Percentiles rank a stretch among this genome's conserved stretches.
These are phyloP conservation scores for Cynopterus brachyotis DNA, from an alignment of 2,113 vertebrate species.

Conservation along the genomic window DNA sequence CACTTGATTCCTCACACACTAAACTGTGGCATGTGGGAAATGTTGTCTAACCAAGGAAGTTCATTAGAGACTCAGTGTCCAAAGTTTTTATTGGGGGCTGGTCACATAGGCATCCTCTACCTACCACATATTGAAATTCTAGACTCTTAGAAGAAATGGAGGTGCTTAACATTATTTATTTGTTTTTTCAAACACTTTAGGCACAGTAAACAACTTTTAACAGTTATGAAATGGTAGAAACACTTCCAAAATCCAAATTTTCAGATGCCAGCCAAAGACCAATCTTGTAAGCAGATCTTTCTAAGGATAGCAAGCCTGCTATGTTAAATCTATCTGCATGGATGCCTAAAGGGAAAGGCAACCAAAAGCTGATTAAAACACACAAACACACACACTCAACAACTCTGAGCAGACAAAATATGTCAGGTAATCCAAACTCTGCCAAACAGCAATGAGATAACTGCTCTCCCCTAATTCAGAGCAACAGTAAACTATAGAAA, in stretches of 20 bases:
- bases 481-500: neutral
- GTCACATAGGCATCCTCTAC: neutral
- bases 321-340: neutral
- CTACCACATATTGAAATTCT: constrained; percentile 1
- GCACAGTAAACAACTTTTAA: neutral
- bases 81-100: neutral
- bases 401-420: neutral
- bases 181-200: neutral
- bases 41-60: neutral
- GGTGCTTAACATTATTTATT: neutral
- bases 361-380: neutral
- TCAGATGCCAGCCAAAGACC: neutral
- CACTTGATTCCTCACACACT: neutral
- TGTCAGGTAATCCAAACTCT: neutral
- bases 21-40: constrained; percentile 14
- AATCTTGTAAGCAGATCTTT: neutral
- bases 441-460: neutral
- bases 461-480: neutral
- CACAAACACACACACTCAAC: neutral
- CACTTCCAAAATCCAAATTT: neutral
- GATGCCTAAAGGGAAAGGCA: constrained; percentile 13
- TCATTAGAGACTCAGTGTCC: neutral
- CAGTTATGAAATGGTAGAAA: neutral
- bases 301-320: neutral
- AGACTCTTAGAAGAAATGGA: constrained; percentile 1